Evolutionary conservation across 1,140 invertebrate genomes (phyloP).

Genomic region (Zaprionus gabonicus): DNA sequence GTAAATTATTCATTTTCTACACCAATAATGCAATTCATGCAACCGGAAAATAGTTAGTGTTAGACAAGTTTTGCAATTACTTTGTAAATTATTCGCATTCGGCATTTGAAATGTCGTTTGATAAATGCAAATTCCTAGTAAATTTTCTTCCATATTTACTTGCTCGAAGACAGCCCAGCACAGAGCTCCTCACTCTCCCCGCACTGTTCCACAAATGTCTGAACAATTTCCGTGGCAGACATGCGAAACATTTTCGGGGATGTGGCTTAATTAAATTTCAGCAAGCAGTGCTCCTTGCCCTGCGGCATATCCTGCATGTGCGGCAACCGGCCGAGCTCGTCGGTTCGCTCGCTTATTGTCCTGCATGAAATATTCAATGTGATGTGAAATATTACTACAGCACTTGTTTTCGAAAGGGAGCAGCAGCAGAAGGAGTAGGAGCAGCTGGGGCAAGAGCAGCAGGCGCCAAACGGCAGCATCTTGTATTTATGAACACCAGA

Average conservation of each 20-base stretch:
- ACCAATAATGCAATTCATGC: neutral
- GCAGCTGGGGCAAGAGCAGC: neutral
- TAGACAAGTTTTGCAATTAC: constrained; percentile 15
- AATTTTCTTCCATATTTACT: constrained; percentile 16
- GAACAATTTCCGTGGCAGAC: constrained; percentile 29
- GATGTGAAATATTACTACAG: constrained; percentile 50
- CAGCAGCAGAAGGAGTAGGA: neutral
- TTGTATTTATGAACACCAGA: constrained; percentile 40
- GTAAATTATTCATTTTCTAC: neutral
- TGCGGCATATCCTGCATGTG: constrained; percentile 13
- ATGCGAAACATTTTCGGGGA: constrained; percentile 40
- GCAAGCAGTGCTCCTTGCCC: constrained; percentile 12
- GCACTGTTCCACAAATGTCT: constrained; percentile 22
- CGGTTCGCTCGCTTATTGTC: constrained; percentile 16
- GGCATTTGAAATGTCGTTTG: constrained; percentile 3
- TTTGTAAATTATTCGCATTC: neutral
- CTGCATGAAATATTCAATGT: constrained; percentile 46
- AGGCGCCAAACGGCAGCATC: neutral
- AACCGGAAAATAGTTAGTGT: neutral
- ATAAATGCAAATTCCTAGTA: constrained; percentile 29
- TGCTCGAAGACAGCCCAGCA: constrained; percentile 11
- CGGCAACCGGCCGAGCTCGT: neutral
- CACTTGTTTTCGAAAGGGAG: constrained; percentile 35
- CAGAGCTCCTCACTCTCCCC: no score
- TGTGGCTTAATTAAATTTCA: constrained; percentile 54